Percentiles rank a stretch among this genome's conserved stretches.
These are phyloP conservation scores for Andrena trimmerana DNA, from an alignment of 2,888 invertebrate genomes.

Conservation along the genomic window DNA sequence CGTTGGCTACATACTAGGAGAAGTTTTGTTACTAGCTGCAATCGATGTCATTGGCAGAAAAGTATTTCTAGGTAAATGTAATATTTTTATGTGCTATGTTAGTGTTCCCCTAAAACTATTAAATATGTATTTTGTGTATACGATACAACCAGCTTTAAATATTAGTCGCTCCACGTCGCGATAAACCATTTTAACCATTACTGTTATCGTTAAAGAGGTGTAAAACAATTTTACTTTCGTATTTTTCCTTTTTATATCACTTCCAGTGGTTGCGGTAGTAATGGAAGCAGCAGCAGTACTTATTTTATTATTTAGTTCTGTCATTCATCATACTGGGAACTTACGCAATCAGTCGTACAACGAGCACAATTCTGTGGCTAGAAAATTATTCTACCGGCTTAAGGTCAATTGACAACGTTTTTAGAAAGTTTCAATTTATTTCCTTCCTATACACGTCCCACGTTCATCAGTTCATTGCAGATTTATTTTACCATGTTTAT, in stretches of 20 bases:
- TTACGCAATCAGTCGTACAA: slow-evolving; percentile 71
- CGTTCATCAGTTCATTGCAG: not conserved
- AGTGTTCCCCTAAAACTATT: too few relatives aligned
- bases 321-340: slow-evolving; percentile 68
- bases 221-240: not conserved
- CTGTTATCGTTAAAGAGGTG: not conserved
- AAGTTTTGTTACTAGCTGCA: too few relatives aligned
- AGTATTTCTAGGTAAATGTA: too few relatives aligned
- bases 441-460: not conserved
- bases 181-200: too few relatives aligned
- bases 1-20: too few relatives aligned
- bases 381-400: slow-evolving; percentile 77
- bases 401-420: slow-evolving; percentile 67
- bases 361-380: slow-evolving; percentile 65
- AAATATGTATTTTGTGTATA: too few relatives aligned
- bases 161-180: too few relatives aligned
- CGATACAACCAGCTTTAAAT: too few relatives aligned
- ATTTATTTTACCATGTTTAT: not conserved
- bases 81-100: too few relatives aligned
- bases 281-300: slow-evolving; percentile 67
- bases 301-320: slow-evolving; percentile 63
- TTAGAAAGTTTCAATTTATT: too few relatives aligned
- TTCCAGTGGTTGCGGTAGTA: slow-evolving; percentile 66
- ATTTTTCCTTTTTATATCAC: not conserved
- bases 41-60: too few relatives aligned